These are phyloP conservation scores for Oreochromis tanganicae DNA, from an alignment of 2,113 vertebrate species.

Conservation along the genomic window DNA sequence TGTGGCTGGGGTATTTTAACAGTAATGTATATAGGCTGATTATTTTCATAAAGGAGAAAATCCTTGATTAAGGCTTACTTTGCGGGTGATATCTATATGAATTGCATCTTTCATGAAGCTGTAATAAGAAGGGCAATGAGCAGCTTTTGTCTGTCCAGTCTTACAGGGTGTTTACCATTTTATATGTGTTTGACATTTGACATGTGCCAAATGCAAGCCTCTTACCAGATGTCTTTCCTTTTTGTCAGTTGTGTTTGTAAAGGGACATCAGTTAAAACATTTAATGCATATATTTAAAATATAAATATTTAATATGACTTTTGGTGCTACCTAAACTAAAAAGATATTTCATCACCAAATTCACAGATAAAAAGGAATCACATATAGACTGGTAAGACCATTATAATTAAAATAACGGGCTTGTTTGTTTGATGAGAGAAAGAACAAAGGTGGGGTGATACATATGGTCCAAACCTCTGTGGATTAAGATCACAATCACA, in stretches of 20 bases:
- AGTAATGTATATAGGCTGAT: slow-evolving; percentile 28
- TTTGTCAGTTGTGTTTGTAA: not conserved
- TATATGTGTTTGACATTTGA: slow-evolving; percentile 68
- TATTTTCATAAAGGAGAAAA: slow-evolving; percentile 17
- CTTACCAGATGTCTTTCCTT: not conserved
- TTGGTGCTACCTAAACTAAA: not conserved
- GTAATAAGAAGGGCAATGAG: slow-evolving; percentile 74
- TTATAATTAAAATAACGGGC: not conserved
- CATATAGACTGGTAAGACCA: not conserved
- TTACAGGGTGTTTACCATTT: slow-evolving; percentile 71
- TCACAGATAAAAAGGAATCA: not conserved
- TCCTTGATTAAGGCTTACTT: slow-evolving; percentile 31
- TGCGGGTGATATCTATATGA: slow-evolving; percentile 48
- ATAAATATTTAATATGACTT: not conserved
- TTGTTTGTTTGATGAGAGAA: not conserved
- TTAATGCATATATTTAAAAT: not conserved
- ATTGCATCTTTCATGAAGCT: slow-evolving; percentile 70
- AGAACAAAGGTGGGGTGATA: not conserved
- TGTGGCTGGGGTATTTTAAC: slow-evolving; percentile 12
- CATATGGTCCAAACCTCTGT: not conserved
- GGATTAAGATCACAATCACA: not conserved
- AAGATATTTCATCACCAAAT: not conserved
- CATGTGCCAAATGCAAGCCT: slow-evolving; percentile 56
- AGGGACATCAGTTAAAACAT: not conserved
- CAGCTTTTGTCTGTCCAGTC: slow-evolving; percentile 67